Evolutionary conservation across 2,797 vertebrate species (phyloP).

Genomic region (Microhierax caerulescens): DNA sequence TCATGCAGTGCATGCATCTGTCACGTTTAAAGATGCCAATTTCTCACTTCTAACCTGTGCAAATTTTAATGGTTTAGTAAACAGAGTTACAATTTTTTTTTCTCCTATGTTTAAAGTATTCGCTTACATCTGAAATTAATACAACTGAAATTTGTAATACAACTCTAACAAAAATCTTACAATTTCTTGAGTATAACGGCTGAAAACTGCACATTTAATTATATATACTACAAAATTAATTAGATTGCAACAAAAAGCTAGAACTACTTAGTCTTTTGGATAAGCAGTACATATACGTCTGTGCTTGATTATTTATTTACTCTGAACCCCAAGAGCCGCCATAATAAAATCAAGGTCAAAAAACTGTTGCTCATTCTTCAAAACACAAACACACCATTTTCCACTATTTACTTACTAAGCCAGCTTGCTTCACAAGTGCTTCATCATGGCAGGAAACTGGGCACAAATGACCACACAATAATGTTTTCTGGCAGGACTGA

Average conservation of each 20-base stretch:
- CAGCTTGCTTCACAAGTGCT: slow-evolving; percentile 84
- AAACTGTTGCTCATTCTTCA: not conserved
- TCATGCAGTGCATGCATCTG: fast-evolving
- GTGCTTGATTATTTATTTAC: not conserved
- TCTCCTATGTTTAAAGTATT: not conserved
- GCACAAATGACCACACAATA: slow-evolving; percentile 85
- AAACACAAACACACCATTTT: not conserved
- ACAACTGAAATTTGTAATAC: not conserved
- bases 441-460: slow-evolving; percentile 87
- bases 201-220: not conserved
- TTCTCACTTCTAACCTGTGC: not conserved
- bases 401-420: slow-evolving; percentile 67
- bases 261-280: not conserved
- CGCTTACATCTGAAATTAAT: not conserved
- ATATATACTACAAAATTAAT: not conserved
- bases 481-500: slow-evolving; percentile 81
- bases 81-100: not conserved
- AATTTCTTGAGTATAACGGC: not conserved
- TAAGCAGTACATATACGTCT: fast-evolving
- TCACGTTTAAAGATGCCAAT: not conserved
- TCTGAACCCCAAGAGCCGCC: not conserved
- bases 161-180: not conserved
- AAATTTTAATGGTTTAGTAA: not conserved
- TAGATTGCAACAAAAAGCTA: not conserved
- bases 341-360: not conserved